A percentile compares a stretch with the other conserved stretches of the same genome.
These are phyloP conservation scores for Ladona fulva DNA, from an alignment of 1,140 invertebrate species.

Conservation along the genomic window DNA sequence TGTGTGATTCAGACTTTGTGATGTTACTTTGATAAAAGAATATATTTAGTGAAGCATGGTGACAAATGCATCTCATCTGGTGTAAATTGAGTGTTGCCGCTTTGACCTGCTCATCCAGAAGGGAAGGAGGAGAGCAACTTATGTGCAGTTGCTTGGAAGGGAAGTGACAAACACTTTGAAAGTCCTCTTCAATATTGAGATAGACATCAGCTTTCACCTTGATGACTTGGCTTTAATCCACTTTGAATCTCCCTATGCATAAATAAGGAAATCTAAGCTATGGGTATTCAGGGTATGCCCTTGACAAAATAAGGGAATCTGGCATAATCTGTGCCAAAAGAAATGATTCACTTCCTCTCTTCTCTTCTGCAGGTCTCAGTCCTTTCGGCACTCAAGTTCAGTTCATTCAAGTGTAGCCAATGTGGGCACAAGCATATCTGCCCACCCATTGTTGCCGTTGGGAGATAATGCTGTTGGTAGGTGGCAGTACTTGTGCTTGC, in stretches of 20 bases:
- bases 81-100: neutral
- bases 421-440: slow-evolving; percentile 66
- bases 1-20: neutral
- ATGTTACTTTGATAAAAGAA: neutral
- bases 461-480: slow-evolving; percentile 45
- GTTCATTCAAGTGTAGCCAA: slow-evolving; percentile 49
- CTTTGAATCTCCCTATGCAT: neutral
- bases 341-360: slow-evolving; percentile 33
- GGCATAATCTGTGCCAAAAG: slow-evolving; percentile 5
- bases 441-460: slow-evolving; percentile 72
- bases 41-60: slow-evolving; percentile 2
- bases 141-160: neutral
- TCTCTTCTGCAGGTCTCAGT: slow-evolving; percentile 75
- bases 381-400: slow-evolving; percentile 59
- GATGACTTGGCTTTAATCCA: neutral
- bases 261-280: neutral
- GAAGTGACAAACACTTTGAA: neutral
- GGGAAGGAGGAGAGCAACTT: neutral
- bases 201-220: neutral
- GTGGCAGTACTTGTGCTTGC: slow-evolving; percentile 20
- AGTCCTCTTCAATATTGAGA: neutral
- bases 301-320: neutral
- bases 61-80: slow-evolving; percentile 8
- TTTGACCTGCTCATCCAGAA: neutral
- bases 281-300: neutral